phyloP scores from a whole-genome alignment of 2,113 vertebrate species.

The Callochromis pleurospilus region DNA sequence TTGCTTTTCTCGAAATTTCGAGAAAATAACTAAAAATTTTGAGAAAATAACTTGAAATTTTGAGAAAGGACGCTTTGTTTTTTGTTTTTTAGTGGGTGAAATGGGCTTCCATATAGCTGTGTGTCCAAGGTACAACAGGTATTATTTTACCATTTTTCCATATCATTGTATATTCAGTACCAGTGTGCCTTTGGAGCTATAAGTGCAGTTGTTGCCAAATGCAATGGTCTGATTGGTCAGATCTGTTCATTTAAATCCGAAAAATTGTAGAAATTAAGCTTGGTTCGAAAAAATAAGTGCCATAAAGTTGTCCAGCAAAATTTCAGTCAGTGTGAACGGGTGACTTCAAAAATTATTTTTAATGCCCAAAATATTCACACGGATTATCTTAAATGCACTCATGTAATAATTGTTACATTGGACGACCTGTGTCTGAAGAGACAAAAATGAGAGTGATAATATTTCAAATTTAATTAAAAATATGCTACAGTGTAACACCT shows the following conservation, averaged over 20 bases:
- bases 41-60: not conserved
- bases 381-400: not conserved
- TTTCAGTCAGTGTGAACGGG: not conserved
- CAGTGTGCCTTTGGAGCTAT: not conserved
- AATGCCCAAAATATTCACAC: not conserved
- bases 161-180: not conserved
- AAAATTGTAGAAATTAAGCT: not conserved
- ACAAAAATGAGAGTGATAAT: not conserved
- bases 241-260: not conserved
- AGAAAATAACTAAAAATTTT: not conserved
- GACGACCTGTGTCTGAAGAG: not conserved
- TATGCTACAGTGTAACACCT: not conserved
- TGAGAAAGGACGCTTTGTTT: not conserved
- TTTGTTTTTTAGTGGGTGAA: not conserved
- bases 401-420: not conserved
- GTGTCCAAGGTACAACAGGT: not conserved
- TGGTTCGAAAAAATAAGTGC: not conserved
- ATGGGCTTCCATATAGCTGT: not conserved
- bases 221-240: not conserved
- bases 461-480: not conserved
- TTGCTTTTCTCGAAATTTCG: rapidly evolving
- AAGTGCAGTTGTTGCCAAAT: not conserved
- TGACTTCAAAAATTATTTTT: not conserved
- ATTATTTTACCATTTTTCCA: not conserved
- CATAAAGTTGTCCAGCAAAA: not conserved